These are phyloP conservation scores for Pardalotus punctatus DNA, from an alignment of 2,113 vertebrate species.

Conservation along the genomic window DNA sequence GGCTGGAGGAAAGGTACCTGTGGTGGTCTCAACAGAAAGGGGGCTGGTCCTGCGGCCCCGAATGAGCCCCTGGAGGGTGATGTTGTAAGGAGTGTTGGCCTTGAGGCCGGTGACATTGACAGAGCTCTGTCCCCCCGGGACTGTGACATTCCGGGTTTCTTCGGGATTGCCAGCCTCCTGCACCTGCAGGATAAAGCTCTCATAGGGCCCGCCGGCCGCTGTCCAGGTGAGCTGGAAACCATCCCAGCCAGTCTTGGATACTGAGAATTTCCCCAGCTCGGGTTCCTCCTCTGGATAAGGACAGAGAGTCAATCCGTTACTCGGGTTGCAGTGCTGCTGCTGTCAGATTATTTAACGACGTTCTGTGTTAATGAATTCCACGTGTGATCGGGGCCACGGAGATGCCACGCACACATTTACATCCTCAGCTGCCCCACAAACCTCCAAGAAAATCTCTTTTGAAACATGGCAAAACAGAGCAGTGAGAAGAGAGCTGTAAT, in stretches of 20 bases:
- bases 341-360: not conserved
- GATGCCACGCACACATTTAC: not conserved
- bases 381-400: not conserved
- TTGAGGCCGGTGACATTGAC: slow-evolving; percentile 78
- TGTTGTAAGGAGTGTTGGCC: slow-evolving; percentile 80
- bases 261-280: slow-evolving; percentile 76
- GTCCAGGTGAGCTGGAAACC: slow-evolving; percentile 90
- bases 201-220: slow-evolving; percentile 76
- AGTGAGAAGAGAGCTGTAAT: not conserved
- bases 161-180: slow-evolving; percentile 72
- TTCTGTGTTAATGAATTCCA: not conserved
- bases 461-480: not conserved
- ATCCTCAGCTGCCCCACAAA: not conserved
- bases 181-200: slow-evolving; percentile 88
- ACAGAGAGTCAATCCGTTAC: slow-evolving; percentile 68
- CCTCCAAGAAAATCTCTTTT: not conserved
- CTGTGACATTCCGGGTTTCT: slow-evolving; percentile 75
- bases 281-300: slow-evolving; percentile 86
- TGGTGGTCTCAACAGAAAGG: slow-evolving; percentile 57
- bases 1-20: slow-evolving; percentile 51
- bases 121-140: slow-evolving; percentile 72
- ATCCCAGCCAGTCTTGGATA: slow-evolving; percentile 85
- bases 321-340: not conserved
- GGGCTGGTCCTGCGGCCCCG: slow-evolving; percentile 73
- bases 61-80: slow-evolving; percentile 80